Percentiles rank a stretch among this genome's conserved stretches.
phyloP scores from a whole-genome alignment of 2,797 vertebrate species.

The Zalophus californianus region DNA sequence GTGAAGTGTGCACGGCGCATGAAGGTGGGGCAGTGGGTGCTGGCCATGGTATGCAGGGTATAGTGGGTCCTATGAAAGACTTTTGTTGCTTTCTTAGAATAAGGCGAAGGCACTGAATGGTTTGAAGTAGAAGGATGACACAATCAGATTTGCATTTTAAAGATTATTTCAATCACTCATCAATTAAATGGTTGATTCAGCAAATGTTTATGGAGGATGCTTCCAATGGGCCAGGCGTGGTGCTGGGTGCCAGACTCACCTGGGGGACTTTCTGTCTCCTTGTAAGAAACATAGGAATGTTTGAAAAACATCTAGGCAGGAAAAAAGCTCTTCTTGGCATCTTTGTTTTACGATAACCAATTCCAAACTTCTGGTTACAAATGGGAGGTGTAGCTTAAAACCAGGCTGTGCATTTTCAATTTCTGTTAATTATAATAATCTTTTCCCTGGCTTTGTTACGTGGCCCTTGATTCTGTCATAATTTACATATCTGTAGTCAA shows the following conservation, averaged over 20 bases:
- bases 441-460: conserved; percentile 22
- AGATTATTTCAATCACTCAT: neutral
- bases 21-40: no score
- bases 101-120: neutral
- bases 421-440: conserved; percentile 48
- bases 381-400: neutral
- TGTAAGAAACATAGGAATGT: neutral
- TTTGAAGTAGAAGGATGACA: neutral
- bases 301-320: neutral
- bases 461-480: conserved; percentile 5
- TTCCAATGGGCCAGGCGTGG: neutral
- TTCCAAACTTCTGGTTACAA: conserved; percentile 1
- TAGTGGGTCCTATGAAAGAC: neutral
- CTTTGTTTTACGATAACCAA: neutral
- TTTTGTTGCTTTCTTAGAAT: neutral
- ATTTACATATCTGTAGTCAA: conserved; percentile 44
- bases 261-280: neutral
- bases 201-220: neutral
- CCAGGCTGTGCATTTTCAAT: neutral
- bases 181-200: neutral
- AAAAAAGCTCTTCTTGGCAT: neutral
- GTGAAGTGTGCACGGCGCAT: rapidly evolving
- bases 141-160: neutral
- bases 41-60: no score
- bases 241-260: neutral